Evolutionary conservation across 2,888 invertebrate genomes (phyloP).

Genomic region (Megastigmus dorsalis): DNA sequence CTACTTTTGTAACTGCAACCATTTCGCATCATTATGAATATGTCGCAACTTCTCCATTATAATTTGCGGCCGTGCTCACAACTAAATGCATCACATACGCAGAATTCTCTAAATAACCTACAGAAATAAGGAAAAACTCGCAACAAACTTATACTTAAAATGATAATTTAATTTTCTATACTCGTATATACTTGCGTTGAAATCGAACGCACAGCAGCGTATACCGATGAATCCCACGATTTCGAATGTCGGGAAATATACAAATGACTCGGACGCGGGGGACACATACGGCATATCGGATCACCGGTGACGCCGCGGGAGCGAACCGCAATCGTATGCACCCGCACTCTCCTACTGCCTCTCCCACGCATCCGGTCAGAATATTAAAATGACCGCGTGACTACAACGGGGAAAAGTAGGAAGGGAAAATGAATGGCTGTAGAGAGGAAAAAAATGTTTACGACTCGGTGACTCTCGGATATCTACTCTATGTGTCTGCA

Average conservation of each 20-base stretch:
- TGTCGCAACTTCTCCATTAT: conserved; percentile 13
- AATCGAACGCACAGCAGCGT: too few relatives aligned
- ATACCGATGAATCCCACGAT: conserved; percentile 6
- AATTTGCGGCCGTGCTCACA: neutral
- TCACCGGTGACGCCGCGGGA: neutral
- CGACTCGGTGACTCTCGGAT: too few relatives aligned
- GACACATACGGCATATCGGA: conserved; percentile 14
- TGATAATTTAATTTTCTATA: too few relatives aligned
- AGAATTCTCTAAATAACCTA: neutral
- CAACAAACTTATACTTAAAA: too few relatives aligned
- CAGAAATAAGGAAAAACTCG: too few relatives aligned
- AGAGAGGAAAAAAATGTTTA: too few relatives aligned
- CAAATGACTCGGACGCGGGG: conserved; percentile 4
- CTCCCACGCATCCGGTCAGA: conserved; percentile 44
- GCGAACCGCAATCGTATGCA: neutral
- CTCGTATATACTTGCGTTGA: too few relatives aligned
- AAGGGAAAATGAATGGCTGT: conserved; percentile 27
- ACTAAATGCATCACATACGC: neutral
- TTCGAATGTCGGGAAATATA: conserved; percentile 10
- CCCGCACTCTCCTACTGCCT: neutral
- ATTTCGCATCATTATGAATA: conserved; percentile 23
- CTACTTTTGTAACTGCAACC: conserved; percentile 6
- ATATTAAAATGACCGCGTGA: conserved; percentile 36
- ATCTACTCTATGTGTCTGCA: too few relatives aligned
- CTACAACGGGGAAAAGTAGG: conserved; percentile 13